Evolutionary conservation across 1,140 invertebrate species (phyloP).

Genomic region (Myzus persicae): DNA sequence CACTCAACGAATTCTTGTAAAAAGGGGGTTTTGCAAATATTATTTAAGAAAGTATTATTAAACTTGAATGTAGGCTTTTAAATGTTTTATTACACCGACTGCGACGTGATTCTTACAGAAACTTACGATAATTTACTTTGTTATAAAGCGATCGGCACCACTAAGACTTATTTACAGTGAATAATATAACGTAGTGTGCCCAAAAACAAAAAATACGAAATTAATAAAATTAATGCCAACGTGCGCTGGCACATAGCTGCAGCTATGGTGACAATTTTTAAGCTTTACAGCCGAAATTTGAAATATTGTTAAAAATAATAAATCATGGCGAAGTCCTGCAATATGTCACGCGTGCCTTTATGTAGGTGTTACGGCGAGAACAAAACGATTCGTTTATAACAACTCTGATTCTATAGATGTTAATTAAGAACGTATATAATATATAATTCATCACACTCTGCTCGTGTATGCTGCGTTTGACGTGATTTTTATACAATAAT

Average conservation of each 20-base stretch:
- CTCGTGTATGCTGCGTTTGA: background rate
- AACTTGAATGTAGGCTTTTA: background rate
- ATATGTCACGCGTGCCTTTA: background rate
- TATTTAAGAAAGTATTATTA: background rate
- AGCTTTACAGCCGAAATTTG: background rate
- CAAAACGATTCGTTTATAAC: background rate
- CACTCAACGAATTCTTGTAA: background rate
- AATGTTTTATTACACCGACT: background rate
- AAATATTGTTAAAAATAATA: background rate
- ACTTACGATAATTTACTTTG: background rate
- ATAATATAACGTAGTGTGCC: no score
- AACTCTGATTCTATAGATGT: background rate
- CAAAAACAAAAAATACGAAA: background rate
- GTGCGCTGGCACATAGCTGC: background rate
- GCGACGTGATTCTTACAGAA: background rate
- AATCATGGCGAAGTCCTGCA: background rate
- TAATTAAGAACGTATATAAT: background rate
- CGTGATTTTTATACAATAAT: slow-evolving; percentile 5
- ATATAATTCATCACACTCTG: background rate
- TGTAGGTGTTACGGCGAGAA: background rate
- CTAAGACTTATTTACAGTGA: background rate
- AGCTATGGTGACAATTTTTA: background rate
- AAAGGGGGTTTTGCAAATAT: background rate
- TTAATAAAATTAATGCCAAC: background rate
- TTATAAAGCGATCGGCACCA: background rate